A percentile compares a stretch with the other conserved stretches of the same genome.
Conservation (phyloP, 2,888 invertebrate species). For the Eulithis prunata region DNA sequence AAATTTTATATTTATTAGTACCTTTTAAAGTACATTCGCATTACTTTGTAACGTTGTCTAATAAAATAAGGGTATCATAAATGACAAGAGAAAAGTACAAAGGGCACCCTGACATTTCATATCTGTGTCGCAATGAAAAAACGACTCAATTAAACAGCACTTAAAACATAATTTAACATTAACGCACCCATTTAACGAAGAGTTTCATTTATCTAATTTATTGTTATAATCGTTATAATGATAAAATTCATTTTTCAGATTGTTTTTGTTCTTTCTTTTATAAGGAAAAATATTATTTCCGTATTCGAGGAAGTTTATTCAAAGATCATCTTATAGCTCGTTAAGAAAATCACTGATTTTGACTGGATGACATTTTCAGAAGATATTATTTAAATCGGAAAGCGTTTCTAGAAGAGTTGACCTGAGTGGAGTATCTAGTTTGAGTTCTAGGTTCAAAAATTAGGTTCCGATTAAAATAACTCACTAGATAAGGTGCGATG, state of each 20-base stretch:
- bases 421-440: background rate
- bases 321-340: conserved; percentile 57
- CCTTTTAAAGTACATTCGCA: conserved; percentile 2
- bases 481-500: no score
- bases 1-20: background rate
- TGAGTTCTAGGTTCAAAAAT: background rate
- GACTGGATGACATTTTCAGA: conserved; percentile 37
- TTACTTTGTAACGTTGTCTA: conserved; percentile 13
- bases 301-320: conserved; percentile 66
- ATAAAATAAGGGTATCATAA: conserved; percentile 11
- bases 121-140: conserved; percentile 27
- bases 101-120: conserved; percentile 25
- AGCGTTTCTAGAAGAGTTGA: no score
- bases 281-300: conserved; percentile 62
- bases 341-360: conserved; percentile 56
- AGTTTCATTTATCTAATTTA: conserved; percentile 69
- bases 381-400: no score
- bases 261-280: conserved; percentile 55
- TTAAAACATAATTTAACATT: conserved; percentile 53
- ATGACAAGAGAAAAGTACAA: conserved; percentile 13
- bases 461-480: no score
- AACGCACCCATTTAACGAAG: conserved; percentile 57
- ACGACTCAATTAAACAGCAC: conserved; percentile 25
- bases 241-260: conserved; percentile 59
- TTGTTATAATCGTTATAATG: conserved; percentile 66